phyloP scores from a whole-genome alignment of 2,888 invertebrate species.

The Protodeltote pygarga region DNA sequence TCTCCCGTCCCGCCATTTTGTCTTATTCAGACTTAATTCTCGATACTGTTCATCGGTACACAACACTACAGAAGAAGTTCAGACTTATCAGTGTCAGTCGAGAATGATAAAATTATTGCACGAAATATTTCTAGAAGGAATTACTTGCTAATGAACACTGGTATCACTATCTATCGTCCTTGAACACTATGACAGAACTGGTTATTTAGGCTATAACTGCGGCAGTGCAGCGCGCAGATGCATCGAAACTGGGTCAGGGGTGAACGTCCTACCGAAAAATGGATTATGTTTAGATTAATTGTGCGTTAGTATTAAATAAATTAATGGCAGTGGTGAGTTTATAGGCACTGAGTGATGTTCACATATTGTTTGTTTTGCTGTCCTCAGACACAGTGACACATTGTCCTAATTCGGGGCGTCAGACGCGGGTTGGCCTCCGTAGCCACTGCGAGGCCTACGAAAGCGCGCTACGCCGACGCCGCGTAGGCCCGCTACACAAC shows the following conservation, averaged over 20 bases:
- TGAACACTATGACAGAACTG: slow-evolving; percentile 60
- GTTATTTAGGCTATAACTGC: slow-evolving; percentile 60
- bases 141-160: slow-evolving; percentile 80
- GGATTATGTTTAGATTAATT: slow-evolving; percentile 55
- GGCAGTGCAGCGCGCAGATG: slow-evolving; percentile 75
- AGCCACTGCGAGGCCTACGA: slow-evolving; percentile 83
- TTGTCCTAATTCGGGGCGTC: slow-evolving; percentile 71
- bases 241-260: slow-evolving; percentile 79
- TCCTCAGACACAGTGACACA: slow-evolving; percentile 70
- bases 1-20: slow-evolving; percentile 77
- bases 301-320: slow-evolving; percentile 43
- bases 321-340: slow-evolving; percentile 58
- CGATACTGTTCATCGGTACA: slow-evolving; percentile 47
- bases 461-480: slow-evolving; percentile 74
- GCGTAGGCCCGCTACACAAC: slow-evolving; percentile 55
- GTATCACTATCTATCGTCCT: slow-evolving; percentile 67
- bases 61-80: slow-evolving; percentile 52
- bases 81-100: slow-evolving; percentile 75
- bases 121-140: slow-evolving; percentile 52
- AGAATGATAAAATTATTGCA: slow-evolving; percentile 61
- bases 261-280: slow-evolving; percentile 69
- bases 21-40: slow-evolving; percentile 51
- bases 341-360: slow-evolving; percentile 50
- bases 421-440: slow-evolving; percentile 71
- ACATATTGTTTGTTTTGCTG: slow-evolving; percentile 63